A percentile compares a stretch with the other conserved stretches of the same genome.
Conservation (phyloP, 2,888 invertebrate species). For the Dioctria rufipes region DNA sequence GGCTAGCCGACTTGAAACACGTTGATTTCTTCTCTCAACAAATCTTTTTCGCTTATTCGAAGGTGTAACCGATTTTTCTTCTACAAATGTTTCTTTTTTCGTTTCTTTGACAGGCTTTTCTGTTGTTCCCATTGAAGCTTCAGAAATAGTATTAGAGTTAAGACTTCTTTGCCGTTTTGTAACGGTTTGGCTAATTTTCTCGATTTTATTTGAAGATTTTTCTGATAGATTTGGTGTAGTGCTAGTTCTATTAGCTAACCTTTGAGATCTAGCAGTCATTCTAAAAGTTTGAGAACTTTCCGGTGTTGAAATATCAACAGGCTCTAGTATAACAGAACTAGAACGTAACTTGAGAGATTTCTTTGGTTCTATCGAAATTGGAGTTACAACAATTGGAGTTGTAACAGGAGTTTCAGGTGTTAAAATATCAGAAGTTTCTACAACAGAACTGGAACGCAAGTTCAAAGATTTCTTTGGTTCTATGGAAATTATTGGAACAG, state of each 20-base stretch:
- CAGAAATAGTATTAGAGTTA: neutral
- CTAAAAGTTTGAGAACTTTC: neutral
- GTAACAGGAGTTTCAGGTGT: neutral
- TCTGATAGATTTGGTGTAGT: slow-evolving; percentile 51
- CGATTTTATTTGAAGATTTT: slow-evolving; percentile 40
- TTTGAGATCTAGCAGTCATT: slow-evolving; percentile 55
- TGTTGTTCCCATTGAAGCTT: neutral
- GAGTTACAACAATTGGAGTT: neutral
- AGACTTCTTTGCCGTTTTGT: slow-evolving; percentile 47
- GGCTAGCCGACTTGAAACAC: slow-evolving; percentile 56
- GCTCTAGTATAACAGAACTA: neutral
- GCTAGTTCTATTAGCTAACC: slow-evolving; percentile 55
- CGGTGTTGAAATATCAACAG: no score
- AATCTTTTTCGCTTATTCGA: slow-evolving; percentile 58
- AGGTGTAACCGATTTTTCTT: slow-evolving; percentile 43
- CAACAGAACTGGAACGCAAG: neutral
- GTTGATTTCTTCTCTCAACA: slow-evolving; percentile 53
- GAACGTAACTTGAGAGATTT: slow-evolving; percentile 23
- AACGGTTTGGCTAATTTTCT: slow-evolving; percentile 23
- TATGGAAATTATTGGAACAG: neutral
- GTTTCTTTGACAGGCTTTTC: slow-evolving; percentile 8
- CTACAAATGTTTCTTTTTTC: neutral
- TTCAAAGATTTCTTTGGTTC: slow-evolving; percentile 21
- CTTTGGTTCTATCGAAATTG: slow-evolving; percentile 23
- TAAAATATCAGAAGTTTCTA: neutral